phyloP scores from a whole-genome alignment of 2,888 invertebrate species.

The Camptogramma bilineatum region DNA sequence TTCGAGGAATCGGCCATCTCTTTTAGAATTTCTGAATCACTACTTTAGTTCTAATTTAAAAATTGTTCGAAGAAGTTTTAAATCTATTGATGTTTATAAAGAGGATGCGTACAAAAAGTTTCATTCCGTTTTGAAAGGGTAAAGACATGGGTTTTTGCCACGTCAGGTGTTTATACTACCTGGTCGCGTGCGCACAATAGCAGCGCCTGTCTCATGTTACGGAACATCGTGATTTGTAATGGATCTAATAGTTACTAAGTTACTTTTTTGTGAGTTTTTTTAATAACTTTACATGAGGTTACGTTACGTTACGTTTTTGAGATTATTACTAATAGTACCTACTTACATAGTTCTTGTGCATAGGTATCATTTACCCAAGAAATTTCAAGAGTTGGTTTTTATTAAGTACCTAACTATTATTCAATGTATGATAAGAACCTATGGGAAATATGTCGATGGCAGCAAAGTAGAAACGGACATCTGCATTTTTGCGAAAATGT shows the following conservation, averaged over 20 bases:
- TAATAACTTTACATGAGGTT: background rate
- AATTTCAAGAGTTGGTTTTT: too few species aligned
- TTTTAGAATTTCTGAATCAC: too few species aligned
- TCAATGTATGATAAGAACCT: too few species aligned
- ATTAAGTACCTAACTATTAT: too few species aligned
- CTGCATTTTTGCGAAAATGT: too few species aligned
- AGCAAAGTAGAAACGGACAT: too few species aligned
- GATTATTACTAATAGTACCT: background rate
- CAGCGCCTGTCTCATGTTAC: slow-evolving; percentile 42
- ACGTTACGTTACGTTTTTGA: background rate
- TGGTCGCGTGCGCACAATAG: slow-evolving; percentile 60
- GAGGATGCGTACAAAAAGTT: slow-evolving; percentile 14
- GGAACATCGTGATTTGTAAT: slow-evolving; percentile 33
- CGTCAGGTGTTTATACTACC: slow-evolving; percentile 47
- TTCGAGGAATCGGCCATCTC: too few species aligned
- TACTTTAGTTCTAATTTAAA: too few species aligned
- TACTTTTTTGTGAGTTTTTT: slow-evolving; percentile 19
- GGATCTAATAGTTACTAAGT: slow-evolving; percentile 11
- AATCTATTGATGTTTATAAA: too few species aligned
- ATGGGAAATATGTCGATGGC: too few species aligned
- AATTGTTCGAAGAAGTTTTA: too few species aligned
- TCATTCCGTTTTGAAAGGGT: slow-evolving; percentile 30
- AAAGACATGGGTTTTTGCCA: slow-evolving; percentile 36
- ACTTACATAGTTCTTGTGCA: background rate
- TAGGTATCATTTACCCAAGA: too few species aligned